Evolutionary conservation across 2,113 vertebrate genomes (phyloP), one percentile per base, ranked within the genome.

Genomic region (Pachypanchax playfairii): DNA sequence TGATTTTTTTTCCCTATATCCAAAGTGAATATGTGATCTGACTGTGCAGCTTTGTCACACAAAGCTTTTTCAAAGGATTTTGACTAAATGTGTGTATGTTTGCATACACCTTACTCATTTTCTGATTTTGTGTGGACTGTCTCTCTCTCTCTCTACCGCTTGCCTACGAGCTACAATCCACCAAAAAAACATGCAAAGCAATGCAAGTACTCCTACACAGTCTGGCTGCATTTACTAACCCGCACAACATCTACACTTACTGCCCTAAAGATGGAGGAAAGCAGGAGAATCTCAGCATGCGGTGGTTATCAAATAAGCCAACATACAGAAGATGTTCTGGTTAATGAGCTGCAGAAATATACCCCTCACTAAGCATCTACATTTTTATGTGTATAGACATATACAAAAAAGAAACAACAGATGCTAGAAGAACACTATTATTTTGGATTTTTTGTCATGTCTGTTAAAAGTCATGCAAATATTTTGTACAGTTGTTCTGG

Each of bases 21-120:
- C 85, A 77, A 84, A 88, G 81, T 84, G 81, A 85, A 87, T 82
- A 85, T 85, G 80, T 78, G 84, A 89, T 80, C 75, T 57, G 53
- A 79, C 77, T 86, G 80, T 86, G 53, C 75, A 81, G 81, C 77
- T 87, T 83, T 87, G 75, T 87, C 72, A 87, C 82, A 80, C 85
- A 83, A 85, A 86, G 81, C 70, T 73, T 57, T 65, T 64, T 83
- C 75, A 76, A 80, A 87, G 79, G 81, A 88, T 83, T 83, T 57
- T 74, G 83, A 73, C 79, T 39, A 44, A 75, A 29, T 47, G 43
- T 62, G 74, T 68, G 50, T 54, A 31, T 70, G 69, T 67, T 53
- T n/a, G 57, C 42, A 47, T 41, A 24, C 24, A 77, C 75, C 71
- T 77, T 53, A 68, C 68, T 76, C 74, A 72, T 82, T 78, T 76